Percentiles rank a stretch among this genome's conserved stretches.
Evolutionary conservation across 2,797 vertebrate genomes (phyloP).

Genomic region (Anguilla pacifica): DNA sequence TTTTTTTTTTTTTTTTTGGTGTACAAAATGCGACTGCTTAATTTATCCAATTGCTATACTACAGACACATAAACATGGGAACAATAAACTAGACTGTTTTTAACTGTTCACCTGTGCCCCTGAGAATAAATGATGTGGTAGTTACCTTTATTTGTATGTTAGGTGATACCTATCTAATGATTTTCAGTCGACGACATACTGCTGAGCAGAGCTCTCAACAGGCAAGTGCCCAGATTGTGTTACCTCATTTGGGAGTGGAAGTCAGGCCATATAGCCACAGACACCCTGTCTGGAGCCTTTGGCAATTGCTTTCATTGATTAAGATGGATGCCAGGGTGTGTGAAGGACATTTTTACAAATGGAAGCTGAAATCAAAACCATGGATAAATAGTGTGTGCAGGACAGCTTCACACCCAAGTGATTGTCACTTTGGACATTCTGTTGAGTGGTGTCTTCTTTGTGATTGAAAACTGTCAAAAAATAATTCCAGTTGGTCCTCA

Average conservation of each 20-base stretch:
- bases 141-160: conserved; percentile 2
- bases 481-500: not conserved
- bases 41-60: not conserved
- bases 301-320: conserved; percentile 49
- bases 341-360: conserved; percentile 44
- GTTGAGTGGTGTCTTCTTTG: conserved; percentile 57
- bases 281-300: conserved; percentile 24
- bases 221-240: conserved; percentile 5
- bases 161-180: conserved; percentile 8
- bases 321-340: conserved; percentile 43
- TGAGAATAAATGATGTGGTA: not conserved
- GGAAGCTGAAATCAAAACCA: conserved; percentile 57
- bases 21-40: not conserved
- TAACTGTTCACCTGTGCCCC: not conserved
- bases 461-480: conserved; percentile 57
- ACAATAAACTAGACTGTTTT: not conserved
- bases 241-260: not conserved
- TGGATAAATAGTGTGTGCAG: conserved; percentile 54
- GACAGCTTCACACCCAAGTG: conserved; percentile 53
- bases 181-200: conserved; percentile 16
- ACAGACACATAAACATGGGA: not conserved
- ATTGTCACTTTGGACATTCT: conserved; percentile 58
- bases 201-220: conserved; percentile 18
- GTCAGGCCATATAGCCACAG: conserved; percentile 12
- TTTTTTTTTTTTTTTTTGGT: too few species aligned